phyloP scores from a whole-genome alignment of 2,113 vertebrate species.

The Gavia stellata region DNA sequence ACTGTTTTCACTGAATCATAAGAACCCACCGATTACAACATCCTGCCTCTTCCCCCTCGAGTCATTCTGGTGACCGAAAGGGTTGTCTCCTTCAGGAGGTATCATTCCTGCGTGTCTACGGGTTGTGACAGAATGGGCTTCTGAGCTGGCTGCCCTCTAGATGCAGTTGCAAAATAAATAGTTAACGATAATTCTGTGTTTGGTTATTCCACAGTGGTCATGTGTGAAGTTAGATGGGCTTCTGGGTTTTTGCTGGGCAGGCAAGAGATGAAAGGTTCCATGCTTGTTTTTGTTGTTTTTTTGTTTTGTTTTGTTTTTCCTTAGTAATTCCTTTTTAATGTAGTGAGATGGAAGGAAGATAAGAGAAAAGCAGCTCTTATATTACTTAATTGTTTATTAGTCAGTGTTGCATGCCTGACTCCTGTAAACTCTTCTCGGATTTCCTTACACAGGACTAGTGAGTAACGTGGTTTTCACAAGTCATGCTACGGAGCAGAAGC shows the following conservation, averaged over 20 bases:
- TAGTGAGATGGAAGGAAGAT: background rate
- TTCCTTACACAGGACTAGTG: conserved; percentile 81
- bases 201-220: background rate
- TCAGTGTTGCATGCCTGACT: background rate
- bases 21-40: background rate
- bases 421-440: background rate
- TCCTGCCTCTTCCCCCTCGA: background rate
- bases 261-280: background rate
- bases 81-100: background rate
- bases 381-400: background rate
- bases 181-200: background rate
- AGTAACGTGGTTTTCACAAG: conserved; percentile 89
- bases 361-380: background rate
- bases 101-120: no score
- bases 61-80: background rate
- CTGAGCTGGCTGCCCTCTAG: background rate
- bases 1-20: background rate
- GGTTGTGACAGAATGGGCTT: background rate
- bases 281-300: background rate
- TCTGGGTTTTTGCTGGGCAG: background rate
- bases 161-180: background rate
- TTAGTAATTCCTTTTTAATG: background rate
- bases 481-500: conserved; percentile 80
- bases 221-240: background rate
- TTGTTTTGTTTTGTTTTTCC: background rate